These are phyloP conservation scores for Elmis aenea DNA, from an alignment of 2,888 invertebrate genomes.

Conservation along the genomic window DNA sequence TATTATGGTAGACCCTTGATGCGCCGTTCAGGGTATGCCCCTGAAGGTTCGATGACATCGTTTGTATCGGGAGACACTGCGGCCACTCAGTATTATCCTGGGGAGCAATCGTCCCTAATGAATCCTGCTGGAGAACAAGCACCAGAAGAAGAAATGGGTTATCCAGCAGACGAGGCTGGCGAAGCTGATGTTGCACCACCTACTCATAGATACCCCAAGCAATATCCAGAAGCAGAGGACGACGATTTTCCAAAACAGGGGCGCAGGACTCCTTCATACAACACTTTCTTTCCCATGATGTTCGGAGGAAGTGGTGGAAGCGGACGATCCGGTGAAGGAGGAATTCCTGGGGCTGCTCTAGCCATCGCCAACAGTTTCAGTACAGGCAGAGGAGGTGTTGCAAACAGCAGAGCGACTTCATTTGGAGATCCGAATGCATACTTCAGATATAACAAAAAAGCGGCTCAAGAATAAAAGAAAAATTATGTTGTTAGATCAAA, in stretches of 20 bases:
- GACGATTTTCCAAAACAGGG: constrained; percentile 44
- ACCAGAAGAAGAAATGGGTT: constrained; percentile 13
- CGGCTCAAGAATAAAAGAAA: too few species aligned
- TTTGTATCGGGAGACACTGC: constrained; percentile 43
- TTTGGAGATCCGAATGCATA: constrained; percentile 57
- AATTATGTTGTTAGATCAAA: too few species aligned
- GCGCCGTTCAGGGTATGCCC: constrained; percentile 25
- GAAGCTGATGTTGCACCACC: constrained; percentile 20
- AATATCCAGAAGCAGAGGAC: constrained; percentile 38
- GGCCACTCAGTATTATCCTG: constrained; percentile 41
- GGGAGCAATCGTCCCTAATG: too few species aligned
- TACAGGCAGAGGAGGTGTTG: constrained; percentile 65
- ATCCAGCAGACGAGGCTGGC: constrained; percentile 24
- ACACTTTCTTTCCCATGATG: constrained; percentile 65
- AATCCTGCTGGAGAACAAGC: too few species aligned
- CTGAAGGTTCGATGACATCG: constrained; percentile 42
- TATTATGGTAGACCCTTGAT: constrained; percentile 36
- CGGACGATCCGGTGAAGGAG: constrained; percentile 34
- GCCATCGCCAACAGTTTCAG: constrained; percentile 71
- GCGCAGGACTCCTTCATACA: constrained; percentile 45
- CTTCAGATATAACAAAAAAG: too few species aligned
- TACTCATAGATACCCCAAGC: constrained; percentile 26
- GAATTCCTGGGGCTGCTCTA: constrained; percentile 56
- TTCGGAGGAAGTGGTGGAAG: constrained; percentile 48
- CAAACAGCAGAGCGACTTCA: constrained; percentile 67